phyloP scores from a whole-genome alignment of 2,113 vertebrate genomes.

The Alaudala cheleensis region DNA sequence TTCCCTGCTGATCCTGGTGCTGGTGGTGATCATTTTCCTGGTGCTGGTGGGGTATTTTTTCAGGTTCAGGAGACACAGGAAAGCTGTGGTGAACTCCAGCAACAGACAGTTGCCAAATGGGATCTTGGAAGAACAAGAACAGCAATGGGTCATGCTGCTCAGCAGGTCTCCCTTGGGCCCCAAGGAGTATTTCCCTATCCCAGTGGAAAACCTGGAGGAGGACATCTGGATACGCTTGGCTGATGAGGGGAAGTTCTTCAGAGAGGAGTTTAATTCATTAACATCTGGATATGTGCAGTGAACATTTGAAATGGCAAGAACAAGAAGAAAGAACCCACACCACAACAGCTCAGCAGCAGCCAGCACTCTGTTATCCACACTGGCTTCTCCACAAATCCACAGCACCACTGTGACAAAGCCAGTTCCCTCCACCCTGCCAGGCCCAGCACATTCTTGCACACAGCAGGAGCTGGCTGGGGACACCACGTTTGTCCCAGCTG shows the following conservation, averaged over 20 bases:
- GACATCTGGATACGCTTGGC: slow-evolving; percentile 88
- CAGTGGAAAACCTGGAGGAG: slow-evolving; percentile 87
- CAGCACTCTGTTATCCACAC: fast-evolving
- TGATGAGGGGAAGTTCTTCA: slow-evolving; percentile 92
- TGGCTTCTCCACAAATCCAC: background rate
- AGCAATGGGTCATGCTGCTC: slow-evolving; percentile 93
- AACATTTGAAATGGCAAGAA: too few species aligned
- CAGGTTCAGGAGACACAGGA: slow-evolving; percentile 92
- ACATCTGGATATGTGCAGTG: too few species aligned
- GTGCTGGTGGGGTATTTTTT: slow-evolving; percentile 86
- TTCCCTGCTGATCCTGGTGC: slow-evolving; percentile 82
- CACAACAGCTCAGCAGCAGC: background rate
- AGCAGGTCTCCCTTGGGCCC: slow-evolving; percentile 86
- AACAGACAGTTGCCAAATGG: slow-evolving; percentile 98
- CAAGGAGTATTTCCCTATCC: slow-evolving; percentile 89
- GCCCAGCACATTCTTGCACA: background rate
- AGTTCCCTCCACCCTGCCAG: fast-evolving
- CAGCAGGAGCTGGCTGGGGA: background rate
- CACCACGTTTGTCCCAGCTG: background rate
- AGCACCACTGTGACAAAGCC: background rate
- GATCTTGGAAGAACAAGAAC: slow-evolving; percentile 96
- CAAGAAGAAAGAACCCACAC: too few species aligned
- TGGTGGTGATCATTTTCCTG: slow-evolving; percentile 80
- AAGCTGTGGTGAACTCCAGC: slow-evolving; percentile 86
- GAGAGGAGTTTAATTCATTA: slow-evolving; percentile 86